Conservation (phyloP, 2,113 vertebrate genomes). For the Orcinus orca region DNA sequence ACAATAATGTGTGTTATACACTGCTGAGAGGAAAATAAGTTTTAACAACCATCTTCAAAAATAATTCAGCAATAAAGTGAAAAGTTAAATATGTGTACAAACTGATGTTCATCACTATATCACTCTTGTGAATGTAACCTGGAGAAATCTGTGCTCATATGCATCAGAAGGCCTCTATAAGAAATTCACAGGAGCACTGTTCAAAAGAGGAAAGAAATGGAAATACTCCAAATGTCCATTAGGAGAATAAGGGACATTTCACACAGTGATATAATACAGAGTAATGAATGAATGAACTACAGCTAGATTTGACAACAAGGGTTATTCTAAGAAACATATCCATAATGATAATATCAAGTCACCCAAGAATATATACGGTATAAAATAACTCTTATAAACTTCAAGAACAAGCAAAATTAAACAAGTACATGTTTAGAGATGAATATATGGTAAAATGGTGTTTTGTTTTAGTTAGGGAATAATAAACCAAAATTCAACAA, state of each 20-base stretch:
- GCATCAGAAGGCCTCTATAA: not conserved
- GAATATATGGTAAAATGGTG: not conserved
- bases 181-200: not conserved
- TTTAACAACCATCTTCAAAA: not conserved
- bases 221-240: not conserved
- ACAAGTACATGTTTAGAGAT: not conserved
- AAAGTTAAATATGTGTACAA: not conserved
- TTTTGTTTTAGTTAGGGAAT: not conserved
- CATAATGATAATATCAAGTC: not conserved
- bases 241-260: not conserved
- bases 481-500: not conserved
- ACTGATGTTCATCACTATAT: not conserved
- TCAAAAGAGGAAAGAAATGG: not conserved
- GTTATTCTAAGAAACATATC: not conserved
- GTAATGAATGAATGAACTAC: not conserved
- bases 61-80: not conserved
- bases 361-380: not conserved
- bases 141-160: not conserved
- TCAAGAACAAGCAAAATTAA: not conserved
- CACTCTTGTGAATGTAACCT: not conserved
- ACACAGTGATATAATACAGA: not conserved
- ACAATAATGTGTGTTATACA: not conserved
- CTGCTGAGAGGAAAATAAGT: not conserved
- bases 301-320: not conserved
- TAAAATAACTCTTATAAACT: not conserved